Evolutionary conservation across 2,888 invertebrate genomes (phyloP), one percentile per base, ranked within the genome.

Genomic region (Amaurobius ferox): DNA sequence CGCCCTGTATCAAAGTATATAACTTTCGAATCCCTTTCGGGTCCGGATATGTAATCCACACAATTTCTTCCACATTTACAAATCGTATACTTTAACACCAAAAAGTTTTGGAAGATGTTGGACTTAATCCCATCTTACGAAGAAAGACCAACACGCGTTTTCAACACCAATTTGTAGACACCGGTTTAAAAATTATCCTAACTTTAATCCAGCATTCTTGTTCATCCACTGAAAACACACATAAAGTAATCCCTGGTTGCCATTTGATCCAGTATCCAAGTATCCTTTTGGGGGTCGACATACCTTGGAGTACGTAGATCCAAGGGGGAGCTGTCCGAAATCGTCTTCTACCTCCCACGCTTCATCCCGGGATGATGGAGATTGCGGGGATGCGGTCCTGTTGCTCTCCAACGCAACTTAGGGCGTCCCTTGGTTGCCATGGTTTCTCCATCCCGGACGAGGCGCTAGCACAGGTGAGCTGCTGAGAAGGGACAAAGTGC

Each of bases 381-480:
- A 68, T 32, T 70, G 23, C 66, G 79, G 77, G 71, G 77, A 40
- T 83, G 83, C 77, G 66, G 66, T 77, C 83, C 77, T 81, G 81
- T 81, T 77, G 77, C 77, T 77, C 83, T 39, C 71, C 39, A 72
- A 77, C 76, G 83, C 80, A 80, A 80, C 80, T 80, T 80, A 62
- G 32, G 67, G 83, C 83, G 83, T 83, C 83, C 70, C 64, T 29
- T 32, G 35, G 77, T 83, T 44, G 19, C 61, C 77, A 77, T 83
- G 67, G 77, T 26, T 19, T 77, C 83, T 61, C 23, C 39, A 23
- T 77, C 77, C 77, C 71, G 76, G 76, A 44, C 77, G 76, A 76
- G 44, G 67, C 30, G 68, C 55, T 68, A 19, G 19, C 35, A 32
- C 83, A 77, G 83, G 83, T 83, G 77, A 83, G 83, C 62, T 66